Base-by-base conservation (phyloP, 1,140 invertebrate species). In the Oppia nitens region DNA sequence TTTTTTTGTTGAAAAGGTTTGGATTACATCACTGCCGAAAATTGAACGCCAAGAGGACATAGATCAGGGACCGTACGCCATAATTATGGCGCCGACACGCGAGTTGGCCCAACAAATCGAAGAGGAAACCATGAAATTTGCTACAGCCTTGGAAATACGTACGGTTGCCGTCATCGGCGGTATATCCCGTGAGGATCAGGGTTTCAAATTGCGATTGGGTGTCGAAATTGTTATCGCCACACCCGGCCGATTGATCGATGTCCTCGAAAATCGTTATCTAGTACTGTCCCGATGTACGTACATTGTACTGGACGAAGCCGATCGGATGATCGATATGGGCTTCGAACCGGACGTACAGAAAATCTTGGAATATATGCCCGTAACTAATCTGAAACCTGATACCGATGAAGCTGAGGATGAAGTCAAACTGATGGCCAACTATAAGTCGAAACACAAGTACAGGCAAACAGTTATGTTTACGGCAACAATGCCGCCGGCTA, bases 151-250 rank as follows among this genome's bases (percentile, higher is more conserved):
- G 9, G 91, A 89, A 25, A 95, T 99, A 51, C 79, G 91, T 57
- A 97, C 93, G 27, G 94, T 98, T 0, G 90, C 97, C 6, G 89
- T 99, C 45, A 97, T 99, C 62, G 96, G 96, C 71, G 95, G 95
- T 65, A 73, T 98, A 1, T 96, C 91, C 0, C 78, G 93, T 65
- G 96, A 99, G 75, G 96, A 98, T 64, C 96, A 99, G 78, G 95
- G 94, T 60, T 96, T 98, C 68, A 83, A 91, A 65, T 74, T 99
- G 20, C 76, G 94, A 66, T 81, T 96, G 74, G 96, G 96, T 49
- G 98, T 95, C 73, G 95, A 99, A 79, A 97, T 99, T 69, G 94
- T 99, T n/a, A 99, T 99, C 70, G 96, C 95, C 25, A 99, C 96
- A 0, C 96, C 96, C 51, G 96, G 96, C 77, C 87, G 96, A 81